A percentile compares a stretch with the other conserved stretches of the same genome.
phyloP scores from a whole-genome alignment of 2,113 vertebrate species.

The Panurus biarmicus region DNA sequence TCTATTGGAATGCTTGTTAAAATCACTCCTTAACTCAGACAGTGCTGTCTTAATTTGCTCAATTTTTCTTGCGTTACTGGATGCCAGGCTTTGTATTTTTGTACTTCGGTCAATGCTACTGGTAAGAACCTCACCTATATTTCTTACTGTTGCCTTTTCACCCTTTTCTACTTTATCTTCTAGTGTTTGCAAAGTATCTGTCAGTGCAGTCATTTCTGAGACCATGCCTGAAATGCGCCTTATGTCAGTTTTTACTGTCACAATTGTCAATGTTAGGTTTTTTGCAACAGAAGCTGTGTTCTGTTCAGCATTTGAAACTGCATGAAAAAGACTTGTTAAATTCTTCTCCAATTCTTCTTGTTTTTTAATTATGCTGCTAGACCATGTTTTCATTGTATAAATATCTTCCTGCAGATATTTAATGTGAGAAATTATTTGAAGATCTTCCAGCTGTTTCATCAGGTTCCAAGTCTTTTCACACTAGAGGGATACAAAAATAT shows the following conservation, averaged over 20 bases:
- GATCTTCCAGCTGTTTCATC: slow-evolving; percentile 69
- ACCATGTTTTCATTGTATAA: slow-evolving; percentile 71
- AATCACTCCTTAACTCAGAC: slow-evolving; percentile 72
- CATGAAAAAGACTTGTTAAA: slow-evolving; percentile 68
- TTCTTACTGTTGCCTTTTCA: slow-evolving; percentile 77
- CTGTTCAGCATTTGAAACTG: slow-evolving; percentile 73
- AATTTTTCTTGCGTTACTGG: slow-evolving; percentile 75
- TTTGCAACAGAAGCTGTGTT: slow-evolving; percentile 71
- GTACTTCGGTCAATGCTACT: slow-evolving; percentile 84
- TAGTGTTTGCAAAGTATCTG: slow-evolving; percentile 72
- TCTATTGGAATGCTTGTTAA: slow-evolving; percentile 67
- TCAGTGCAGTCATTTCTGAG: slow-evolving; percentile 76
- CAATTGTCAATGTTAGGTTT: slow-evolving; percentile 73
- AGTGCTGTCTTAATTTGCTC: slow-evolving; percentile 65
- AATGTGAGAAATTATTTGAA: slow-evolving; percentile 65
- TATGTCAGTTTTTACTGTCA: slow-evolving; percentile 84
- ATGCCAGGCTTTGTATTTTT: slow-evolving; percentile 69
- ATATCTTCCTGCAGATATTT: slow-evolving; percentile 76
- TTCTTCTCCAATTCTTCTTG: slow-evolving; percentile 72
- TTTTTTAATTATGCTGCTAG: slow-evolving; percentile 64
- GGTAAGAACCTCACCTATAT: slow-evolving; percentile 82
- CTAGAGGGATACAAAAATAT: slow-evolving; percentile 70
- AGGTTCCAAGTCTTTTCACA: slow-evolving; percentile 74
- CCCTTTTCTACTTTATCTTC: slow-evolving; percentile 75
- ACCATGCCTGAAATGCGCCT: slow-evolving; percentile 87